Base-by-base conservation (phyloP, 2,888 invertebrate species). In the Chorisops tibialis region DNA sequence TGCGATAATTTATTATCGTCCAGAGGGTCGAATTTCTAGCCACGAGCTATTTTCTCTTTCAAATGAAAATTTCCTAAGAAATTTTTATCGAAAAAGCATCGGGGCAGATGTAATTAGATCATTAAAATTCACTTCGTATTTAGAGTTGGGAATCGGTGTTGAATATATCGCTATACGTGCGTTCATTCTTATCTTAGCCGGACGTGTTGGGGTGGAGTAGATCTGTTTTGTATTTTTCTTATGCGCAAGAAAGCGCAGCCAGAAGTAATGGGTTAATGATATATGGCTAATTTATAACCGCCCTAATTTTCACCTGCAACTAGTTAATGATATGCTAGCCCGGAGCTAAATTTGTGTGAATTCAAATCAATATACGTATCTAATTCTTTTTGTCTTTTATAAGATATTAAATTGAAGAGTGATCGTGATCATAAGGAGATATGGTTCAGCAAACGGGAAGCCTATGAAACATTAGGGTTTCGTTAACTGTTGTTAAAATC, bases 71-170 rank as follows among this genome's bases (percentile, higher is more conserved):
- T 24, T 43, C 56, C 14, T 56, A 56, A 19, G 30, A 43, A 56
- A 56, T 39, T 7, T 7, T 24, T 30, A 45, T 56, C 56, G 45
- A 35, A 56, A 35, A 43, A 24, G 30, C 43, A 45, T 45, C 56
- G 21, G 56, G 43, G 56, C 56, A 56, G 56, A 56, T 56, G 56
- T 56, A 56, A 56, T 56, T 56, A 56, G 16, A 45, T 45, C 56
- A 30, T 56, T 56, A 43, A 56, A 56, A 56, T 56, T 56, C 45
- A 56, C 43, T 56, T 43, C 43, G 43, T 21, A 50, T 38, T 21
- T 38, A 18, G 43, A 18, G 45, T 24, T 22, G 11, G 12, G 19
- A 19, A 14, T 6, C 11, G 41, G 12, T 43, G 4, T 30, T 30
- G 30, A 30, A 16, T 45, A 56, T 56, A 18, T 11, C 18, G 14